Evolutionary conservation across 2,113 vertebrate species (phyloP), one percentile per base, ranked within the genome.

Genomic region (Jaculus jaculus): DNA sequence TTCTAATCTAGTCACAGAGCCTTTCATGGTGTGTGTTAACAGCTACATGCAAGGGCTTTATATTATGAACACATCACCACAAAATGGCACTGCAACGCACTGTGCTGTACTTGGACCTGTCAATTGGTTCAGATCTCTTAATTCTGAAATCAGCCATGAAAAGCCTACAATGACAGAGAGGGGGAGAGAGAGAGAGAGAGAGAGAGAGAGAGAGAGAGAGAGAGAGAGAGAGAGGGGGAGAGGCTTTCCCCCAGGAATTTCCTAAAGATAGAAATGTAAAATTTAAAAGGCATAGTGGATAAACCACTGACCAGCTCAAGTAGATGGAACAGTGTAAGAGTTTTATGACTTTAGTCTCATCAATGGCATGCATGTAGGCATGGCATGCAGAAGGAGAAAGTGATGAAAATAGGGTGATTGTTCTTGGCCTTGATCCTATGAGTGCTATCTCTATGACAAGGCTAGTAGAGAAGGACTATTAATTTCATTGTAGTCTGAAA

Each of bases 161-260:
- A 21, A 81, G 32, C 66, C 54, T 84, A 10, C 34, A 47, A 61
- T n/a, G 61, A 63, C 5, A 24, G 61, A 24, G 20, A 63, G 61
- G 24, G 20, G 24, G 61, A 63, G 61, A 63, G 61, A 63, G 61
- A 63, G 61, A 63, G 61, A 63, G 61, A 63, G 61, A 63, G 61
- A 63, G 61, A 63, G 61, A 63, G 61, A 63, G 61, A 51, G 61
- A n/a, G 75, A 71, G 80, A 90, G 39, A 87, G 11, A 61, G 23
- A 28, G 51, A 51, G 51, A 51, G 51, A 51, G 51, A 51, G 51
- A 84, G 61, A n/a, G 75, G 66, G 80, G 89, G 39, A 87, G 11
- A 61, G 23, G 24, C 71, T 88, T 92, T 85, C 96, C 51, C 78
- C 87, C 30, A 20, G 37, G 42, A 81, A 84, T 73, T 73, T 30